These are phyloP conservation scores for Clupea harengus DNA, from an alignment of 2,113 vertebrate genomes.

Conservation along the genomic window DNA sequence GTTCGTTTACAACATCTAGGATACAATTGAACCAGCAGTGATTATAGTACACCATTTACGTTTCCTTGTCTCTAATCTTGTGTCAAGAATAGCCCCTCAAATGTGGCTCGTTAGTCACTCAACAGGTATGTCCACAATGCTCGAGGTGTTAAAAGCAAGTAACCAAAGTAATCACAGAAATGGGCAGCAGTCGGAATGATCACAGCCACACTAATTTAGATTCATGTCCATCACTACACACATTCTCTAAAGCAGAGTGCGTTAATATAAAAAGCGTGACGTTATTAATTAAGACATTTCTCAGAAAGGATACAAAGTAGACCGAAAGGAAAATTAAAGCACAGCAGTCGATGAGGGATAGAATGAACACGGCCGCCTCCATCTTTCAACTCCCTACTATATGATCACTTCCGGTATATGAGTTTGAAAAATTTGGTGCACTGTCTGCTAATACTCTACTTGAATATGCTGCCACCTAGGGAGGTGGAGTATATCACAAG, in stretches of 20 bases:
- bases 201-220: background rate
- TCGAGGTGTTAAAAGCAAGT: background rate
- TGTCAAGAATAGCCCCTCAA: too few species aligned
- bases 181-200: background rate
- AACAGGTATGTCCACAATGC: background rate
- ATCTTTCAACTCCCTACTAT: slow-evolving; percentile 64
- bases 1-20: background rate
- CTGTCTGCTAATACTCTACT: background rate
- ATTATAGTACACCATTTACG: background rate
- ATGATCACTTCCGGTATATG: slow-evolving; percentile 21
- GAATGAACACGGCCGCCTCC: slow-evolving; percentile 91
- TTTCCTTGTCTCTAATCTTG: background rate
- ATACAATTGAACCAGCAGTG: background rate
- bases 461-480: background rate
- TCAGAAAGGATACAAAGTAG: slow-evolving; percentile 91
- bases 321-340: slow-evolving; percentile 94
- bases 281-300: background rate
- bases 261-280: background rate
- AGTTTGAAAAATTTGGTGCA: background rate
- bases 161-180: background rate
- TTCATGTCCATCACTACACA: background rate
- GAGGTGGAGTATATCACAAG: background rate
- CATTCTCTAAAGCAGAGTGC: background rate
- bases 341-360: slow-evolving; percentile 90
- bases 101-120: too few species aligned